Evolutionary conservation across 2,888 invertebrate genomes (phyloP).

Genomic region (Hesperia comma): DNA sequence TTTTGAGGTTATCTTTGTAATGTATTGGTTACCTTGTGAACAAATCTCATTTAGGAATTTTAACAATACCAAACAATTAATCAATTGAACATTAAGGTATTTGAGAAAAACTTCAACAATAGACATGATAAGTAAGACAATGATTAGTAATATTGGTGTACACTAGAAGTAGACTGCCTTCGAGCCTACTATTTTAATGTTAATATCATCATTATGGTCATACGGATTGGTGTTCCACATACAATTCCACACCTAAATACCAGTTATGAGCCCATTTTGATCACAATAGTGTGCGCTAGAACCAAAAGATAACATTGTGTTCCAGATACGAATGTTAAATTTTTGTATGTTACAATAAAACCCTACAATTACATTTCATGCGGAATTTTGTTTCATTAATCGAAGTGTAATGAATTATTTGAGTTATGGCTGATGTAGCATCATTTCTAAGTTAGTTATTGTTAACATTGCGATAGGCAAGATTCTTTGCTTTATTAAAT

Average conservation of each 20-base stretch:
- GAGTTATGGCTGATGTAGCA: neutral
- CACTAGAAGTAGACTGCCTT: no score
- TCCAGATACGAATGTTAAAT: neutral
- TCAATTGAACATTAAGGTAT: no score
- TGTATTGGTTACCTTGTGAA: no score
- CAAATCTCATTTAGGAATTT: no score
- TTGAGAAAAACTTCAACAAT: no score
- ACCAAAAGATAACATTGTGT: slow-evolving; percentile 1
- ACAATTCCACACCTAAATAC: slow-evolving; percentile 16
- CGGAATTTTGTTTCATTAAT: neutral
- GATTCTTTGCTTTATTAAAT: no score
- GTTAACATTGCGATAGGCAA: neutral
- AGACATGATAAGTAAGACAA: no score
- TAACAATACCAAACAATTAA: no score
- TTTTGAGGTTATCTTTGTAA: no score
- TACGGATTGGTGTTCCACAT: neutral
- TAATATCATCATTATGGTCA: no score
- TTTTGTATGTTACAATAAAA: neutral
- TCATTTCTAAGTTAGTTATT: neutral
- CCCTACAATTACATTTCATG: neutral
- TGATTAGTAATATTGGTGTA: no score
- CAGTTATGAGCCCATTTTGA: slow-evolving; percentile 15
- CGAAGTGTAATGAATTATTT: neutral
- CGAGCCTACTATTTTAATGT: no score
- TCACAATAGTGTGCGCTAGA: slow-evolving; percentile 23